Conservation (phyloP, 2,888 invertebrate genomes). For the Loripinus fragilis region DNA sequence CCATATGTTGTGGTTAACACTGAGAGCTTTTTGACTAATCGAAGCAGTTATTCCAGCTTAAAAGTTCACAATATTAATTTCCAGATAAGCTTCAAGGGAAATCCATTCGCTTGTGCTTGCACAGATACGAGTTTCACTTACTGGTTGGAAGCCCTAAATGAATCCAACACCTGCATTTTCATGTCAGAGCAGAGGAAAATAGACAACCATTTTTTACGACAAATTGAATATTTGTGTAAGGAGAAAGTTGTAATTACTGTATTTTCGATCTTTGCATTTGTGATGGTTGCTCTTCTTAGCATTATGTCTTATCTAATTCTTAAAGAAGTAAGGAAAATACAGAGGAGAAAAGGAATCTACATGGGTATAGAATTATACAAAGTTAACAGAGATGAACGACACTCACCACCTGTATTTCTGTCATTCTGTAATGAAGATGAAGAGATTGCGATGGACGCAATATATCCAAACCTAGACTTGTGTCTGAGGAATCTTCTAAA, state of each 20-base stretch:
- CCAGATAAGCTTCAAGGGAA: neutral
- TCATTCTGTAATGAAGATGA: conserved; percentile 10
- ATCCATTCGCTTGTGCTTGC: neutral
- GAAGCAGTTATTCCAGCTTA: no score
- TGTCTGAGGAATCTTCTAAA: neutral
- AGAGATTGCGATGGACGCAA: neutral
- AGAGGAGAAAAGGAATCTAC: neutral
- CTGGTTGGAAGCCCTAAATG: neutral
- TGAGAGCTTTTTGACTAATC: no score
- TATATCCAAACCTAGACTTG: neutral
- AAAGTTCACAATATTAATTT: neutral
- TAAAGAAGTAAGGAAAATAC: neutral
- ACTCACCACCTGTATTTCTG: neutral
- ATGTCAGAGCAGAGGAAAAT: neutral
- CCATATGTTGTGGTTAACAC: neutral
- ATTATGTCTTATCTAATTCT: neutral
- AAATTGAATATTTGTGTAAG: neutral
- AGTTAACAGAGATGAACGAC: neutral
- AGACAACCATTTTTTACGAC: neutral
- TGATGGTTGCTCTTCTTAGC: neutral
- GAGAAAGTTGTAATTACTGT: neutral
- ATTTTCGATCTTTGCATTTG: neutral
- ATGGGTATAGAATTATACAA: neutral
- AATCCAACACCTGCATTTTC: neutral
- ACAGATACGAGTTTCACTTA: neutral